Evolutionary conservation across 2,113 vertebrate species (phyloP).

Genomic region (Anser cygnoides): DNA sequence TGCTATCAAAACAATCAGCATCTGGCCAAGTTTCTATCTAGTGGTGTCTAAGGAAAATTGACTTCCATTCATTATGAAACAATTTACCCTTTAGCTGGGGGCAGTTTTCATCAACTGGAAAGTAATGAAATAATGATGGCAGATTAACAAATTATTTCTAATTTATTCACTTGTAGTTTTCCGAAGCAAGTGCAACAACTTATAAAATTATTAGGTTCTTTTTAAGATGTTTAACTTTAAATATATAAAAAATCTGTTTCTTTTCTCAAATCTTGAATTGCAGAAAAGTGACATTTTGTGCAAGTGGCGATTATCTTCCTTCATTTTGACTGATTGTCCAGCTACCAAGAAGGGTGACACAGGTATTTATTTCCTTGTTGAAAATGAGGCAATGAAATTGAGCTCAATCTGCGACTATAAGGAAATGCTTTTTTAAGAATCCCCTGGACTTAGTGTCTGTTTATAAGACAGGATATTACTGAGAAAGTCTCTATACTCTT

Average conservation of each 20-base stretch:
- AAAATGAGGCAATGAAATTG: not conserved
- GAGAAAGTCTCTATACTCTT: not conserved
- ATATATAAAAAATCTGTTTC: not conserved
- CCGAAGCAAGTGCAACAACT: not conserved
- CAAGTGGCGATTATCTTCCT: not conserved
- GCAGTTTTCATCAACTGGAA: not conserved
- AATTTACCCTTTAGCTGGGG: slow-evolving; percentile 7
- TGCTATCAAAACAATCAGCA: slow-evolving; percentile 19
- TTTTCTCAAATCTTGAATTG: not conserved
- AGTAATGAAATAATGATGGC: slow-evolving; percentile 11
- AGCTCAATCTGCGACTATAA: not conserved
- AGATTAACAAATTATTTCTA: slow-evolving; percentile 13
- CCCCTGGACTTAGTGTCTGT: not conserved
- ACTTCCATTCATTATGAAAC: slow-evolving; percentile 47
- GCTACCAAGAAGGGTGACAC: not conserved
- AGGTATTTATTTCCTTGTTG: not conserved
- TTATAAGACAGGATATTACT: not conserved
- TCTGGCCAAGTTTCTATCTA: slow-evolving; percentile 11
- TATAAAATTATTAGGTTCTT: not conserved
- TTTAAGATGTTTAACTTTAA: not conserved
- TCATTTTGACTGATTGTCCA: not conserved
- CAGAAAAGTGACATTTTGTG: not conserved
- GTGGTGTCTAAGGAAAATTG: slow-evolving; percentile 13
- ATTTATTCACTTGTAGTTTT: not conserved
- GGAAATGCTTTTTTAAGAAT: not conserved